phyloP scores from a whole-genome alignment of 1,140 invertebrate species.

The Lordiphosa mommai region DNA sequence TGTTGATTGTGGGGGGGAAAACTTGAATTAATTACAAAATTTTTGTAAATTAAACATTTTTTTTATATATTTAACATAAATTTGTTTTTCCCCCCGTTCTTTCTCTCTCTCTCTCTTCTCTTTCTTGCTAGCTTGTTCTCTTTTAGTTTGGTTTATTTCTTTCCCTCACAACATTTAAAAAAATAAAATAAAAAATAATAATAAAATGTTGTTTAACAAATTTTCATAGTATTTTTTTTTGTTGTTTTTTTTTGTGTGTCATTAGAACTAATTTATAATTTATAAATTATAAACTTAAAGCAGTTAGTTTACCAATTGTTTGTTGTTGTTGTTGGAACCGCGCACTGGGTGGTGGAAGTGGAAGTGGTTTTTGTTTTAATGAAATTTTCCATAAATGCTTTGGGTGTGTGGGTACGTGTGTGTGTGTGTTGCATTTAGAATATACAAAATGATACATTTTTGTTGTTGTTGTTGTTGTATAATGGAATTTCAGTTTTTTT shows the following conservation, averaged over 20 bases:
- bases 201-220: background rate
- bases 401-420: background rate
- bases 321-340: conserved; percentile 3
- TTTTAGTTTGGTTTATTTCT: too few relatives aligned
- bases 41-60: too few relatives aligned
- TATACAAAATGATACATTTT: background rate
- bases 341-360: conserved; percentile 3
- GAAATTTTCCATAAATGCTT: conserved; percentile 7
- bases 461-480: conserved; percentile 4
- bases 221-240: too few relatives aligned
- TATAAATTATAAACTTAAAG: conserved; percentile 71
- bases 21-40: too few relatives aligned
- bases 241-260: too few relatives aligned
- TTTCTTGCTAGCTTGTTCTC: too few relatives aligned
- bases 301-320: conserved; percentile 46
- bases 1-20: too few relatives aligned
- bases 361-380: background rate
- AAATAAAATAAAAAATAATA: too few relatives aligned
- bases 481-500: conserved; percentile 19
- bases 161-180: too few relatives aligned
- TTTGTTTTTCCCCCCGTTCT: too few relatives aligned
- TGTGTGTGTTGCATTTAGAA: background rate
- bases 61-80: too few relatives aligned
- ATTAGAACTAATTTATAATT: conserved; percentile 27
- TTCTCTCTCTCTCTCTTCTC: too few relatives aligned